Evolutionary conservation across 2,888 invertebrate species (phyloP).

Genomic region (Diplazon laetatorius): DNA sequence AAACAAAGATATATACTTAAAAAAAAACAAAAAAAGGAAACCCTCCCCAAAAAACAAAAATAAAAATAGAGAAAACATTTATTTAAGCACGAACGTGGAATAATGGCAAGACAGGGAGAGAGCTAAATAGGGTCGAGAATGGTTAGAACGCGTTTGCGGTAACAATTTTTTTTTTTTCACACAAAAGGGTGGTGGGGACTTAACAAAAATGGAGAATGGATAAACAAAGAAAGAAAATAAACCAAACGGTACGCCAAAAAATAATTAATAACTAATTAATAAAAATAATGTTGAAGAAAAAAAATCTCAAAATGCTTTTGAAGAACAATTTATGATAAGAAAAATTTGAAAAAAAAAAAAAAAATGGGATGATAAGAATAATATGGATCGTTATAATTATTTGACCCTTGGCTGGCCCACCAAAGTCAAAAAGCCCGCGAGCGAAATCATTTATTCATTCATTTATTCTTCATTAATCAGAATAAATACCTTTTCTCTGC

Average conservation of each 20-base stretch:
- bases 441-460: too few relatives aligned
- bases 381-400: too few relatives aligned
- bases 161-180: too few relatives aligned
- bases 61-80: background rate
- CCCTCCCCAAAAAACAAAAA: background rate
- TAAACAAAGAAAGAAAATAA: constrained; percentile 7
- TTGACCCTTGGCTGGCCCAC: too few relatives aligned
- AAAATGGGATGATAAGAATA: too few relatives aligned
- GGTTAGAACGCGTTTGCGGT: background rate
- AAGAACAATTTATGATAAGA: background rate
- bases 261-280: too few relatives aligned
- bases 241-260: constrained; percentile 10
- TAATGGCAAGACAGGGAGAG: background rate
- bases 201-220: background rate
- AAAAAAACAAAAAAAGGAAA: background rate
- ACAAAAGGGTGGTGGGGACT: constrained; percentile 26
- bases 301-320: constrained; percentile 5
- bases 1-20: too few relatives aligned
- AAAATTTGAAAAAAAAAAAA: background rate
- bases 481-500: too few relatives aligned
- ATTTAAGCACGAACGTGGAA: constrained; percentile 9
- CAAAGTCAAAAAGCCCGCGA: too few relatives aligned
- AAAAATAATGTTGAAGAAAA: background rate
- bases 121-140: background rate
- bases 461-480: too few relatives aligned